Evolutionary conservation across 2,888 invertebrate genomes (phyloP), one percentile per base, ranked within the genome.

Genomic region (Andrena dorsata): DNA sequence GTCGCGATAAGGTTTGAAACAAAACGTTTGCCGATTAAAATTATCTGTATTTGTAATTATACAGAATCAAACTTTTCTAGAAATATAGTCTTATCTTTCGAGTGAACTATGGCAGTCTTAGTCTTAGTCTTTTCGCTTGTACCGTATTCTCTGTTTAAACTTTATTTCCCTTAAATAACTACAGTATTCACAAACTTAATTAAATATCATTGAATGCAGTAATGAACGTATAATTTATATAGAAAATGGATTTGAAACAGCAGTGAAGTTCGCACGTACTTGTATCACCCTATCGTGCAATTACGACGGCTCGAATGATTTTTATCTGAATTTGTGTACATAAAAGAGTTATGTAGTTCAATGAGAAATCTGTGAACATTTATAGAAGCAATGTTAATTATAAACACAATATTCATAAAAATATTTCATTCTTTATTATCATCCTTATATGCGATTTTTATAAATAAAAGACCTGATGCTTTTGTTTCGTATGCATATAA

Each of bases 141-240:
- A 77, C 35, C 30, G 49, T 70, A 26, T 58, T 51, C 41, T 78
- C 10, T 32, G 30, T 56, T 61, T 68, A 61, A 41, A 53, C 20
- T 71, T 65, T 79, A 71, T 71, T 70, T 58, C 26, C 32, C 49
- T 78, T 79, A 78, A 72, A 56, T 61, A 79, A 65, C 58, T 70
- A 80, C 51, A 56, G 51, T 73, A 80, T 80, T 80, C 80, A 80
- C 73, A 80, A 68, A 63, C 66, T 80, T 73, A 80, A 63, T 73
- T 73, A 73, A 73, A 49, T 63, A 28, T 63, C 63, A 68, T 66
- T 56, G 56, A 80, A 70, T 78, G 77, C 58, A 78, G 60, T 63
- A 80, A 80, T 41, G 47, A 74, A 71, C 47, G 8, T 71, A 58
- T 23, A 47, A 58, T 35, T 26, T 76, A 66, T 51, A 69, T 20